Evolutionary conservation across 2,113 vertebrate species (phyloP).

Genomic region (Sminthopsis crassicaudata): DNA sequence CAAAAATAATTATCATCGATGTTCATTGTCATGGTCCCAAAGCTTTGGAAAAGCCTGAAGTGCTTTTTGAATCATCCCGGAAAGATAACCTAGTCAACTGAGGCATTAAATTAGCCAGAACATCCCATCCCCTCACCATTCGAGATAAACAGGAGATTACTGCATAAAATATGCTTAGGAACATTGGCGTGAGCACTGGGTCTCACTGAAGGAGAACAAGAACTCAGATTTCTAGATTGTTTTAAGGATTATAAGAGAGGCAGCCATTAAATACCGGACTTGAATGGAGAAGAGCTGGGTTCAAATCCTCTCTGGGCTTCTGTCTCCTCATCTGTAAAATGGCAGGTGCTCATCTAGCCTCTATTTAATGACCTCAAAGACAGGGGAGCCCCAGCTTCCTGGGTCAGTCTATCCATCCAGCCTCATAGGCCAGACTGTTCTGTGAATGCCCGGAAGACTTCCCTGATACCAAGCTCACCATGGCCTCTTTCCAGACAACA

Average conservation of each 20-base stretch:
- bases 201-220: background rate
- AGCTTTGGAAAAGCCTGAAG: background rate
- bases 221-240: background rate
- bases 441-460: background rate
- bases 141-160: background rate
- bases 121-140: background rate
- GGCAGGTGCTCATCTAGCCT: background rate
- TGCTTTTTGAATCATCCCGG: slow-evolving; percentile 27
- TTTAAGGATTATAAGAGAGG: background rate
- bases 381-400: background rate
- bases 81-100: background rate
- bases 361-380: background rate
- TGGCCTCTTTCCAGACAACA: background rate
- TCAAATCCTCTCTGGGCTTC: background rate
- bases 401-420: background rate
- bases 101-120: background rate
- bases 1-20: background rate
- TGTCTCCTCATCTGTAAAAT: background rate
- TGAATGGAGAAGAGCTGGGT: background rate
- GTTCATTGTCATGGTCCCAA: background rate
- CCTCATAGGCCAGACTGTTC: background rate
- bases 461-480: background rate
- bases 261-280: background rate
- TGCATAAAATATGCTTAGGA: background rate
- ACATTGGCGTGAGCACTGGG: background rate